Percentiles rank a stretch among this genome's conserved stretches.
Conservation (phyloP, 2,888 invertebrate genomes). For the Cephus pulcher region DNA sequence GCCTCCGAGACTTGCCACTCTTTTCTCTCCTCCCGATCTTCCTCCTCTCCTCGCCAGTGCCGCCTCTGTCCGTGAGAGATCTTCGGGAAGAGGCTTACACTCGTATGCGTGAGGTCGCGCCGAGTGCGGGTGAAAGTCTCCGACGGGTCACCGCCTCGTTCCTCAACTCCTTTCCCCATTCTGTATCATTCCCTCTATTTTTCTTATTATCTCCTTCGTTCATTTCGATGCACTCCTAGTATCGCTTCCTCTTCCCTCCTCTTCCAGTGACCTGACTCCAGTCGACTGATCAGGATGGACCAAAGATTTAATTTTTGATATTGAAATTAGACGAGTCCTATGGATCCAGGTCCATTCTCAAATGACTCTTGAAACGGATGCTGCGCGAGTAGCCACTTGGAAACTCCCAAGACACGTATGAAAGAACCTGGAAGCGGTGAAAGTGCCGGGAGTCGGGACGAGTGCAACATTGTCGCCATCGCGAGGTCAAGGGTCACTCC, state of each 20-base stretch:
- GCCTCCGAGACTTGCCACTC: conserved; percentile 13
- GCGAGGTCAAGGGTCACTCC: neutral
- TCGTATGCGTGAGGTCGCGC: conserved; percentile 49
- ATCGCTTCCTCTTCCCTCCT: neutral
- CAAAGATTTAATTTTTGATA: neutral
- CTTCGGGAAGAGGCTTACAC: conserved; percentile 18
- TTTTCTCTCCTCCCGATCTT: conserved; percentile 13
- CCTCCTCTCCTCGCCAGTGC: conserved; percentile 12
- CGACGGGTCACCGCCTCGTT: conserved; percentile 42
- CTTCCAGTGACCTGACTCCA: neutral
- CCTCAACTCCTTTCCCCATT: conserved; percentile 27
- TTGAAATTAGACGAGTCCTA: neutral
- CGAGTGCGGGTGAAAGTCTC: conserved; percentile 55
- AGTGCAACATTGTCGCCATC: conserved; percentile 6
- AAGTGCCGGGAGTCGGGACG: neutral
- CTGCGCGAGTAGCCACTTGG: neutral
- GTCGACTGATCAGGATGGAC: neutral
- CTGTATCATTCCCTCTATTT: conserved; percentile 17
- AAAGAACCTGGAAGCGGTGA: neutral
- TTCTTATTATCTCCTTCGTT: neutral
- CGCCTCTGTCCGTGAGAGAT: conserved; percentile 25
- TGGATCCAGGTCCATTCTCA: neutral
- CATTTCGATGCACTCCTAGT: neutral
- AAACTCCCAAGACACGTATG: neutral
- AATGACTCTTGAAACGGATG: neutral